These are phyloP conservation scores for Endotricha flammealis DNA, from an alignment of 2,888 invertebrate genomes.

Conservation along the genomic window DNA sequence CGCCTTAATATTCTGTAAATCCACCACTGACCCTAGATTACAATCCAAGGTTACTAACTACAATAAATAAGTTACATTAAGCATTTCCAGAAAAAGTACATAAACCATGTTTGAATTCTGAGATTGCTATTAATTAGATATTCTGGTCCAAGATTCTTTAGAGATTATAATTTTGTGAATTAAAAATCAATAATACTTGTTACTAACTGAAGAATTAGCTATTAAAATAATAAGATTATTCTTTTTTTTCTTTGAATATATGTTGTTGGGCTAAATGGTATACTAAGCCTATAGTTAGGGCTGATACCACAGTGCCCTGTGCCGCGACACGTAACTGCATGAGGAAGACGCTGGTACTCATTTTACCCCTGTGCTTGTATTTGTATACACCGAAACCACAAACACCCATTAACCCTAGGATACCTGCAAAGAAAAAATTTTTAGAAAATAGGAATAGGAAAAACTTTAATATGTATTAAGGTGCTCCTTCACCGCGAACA, in stretches of 20 bases:
- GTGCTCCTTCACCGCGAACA: too few relatives aligned
- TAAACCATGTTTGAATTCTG: constrained; percentile 4
- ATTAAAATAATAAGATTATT: constrained; percentile 23
- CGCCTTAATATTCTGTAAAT: too few relatives aligned
- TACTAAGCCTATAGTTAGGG: constrained; percentile 84
- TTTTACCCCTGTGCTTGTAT: constrained; percentile 84
- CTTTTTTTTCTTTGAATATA: constrained; percentile 54
- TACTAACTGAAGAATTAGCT: background rate
- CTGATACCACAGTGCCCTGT: constrained; percentile 89
- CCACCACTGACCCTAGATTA: too few relatives aligned
- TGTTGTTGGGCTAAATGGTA: constrained; percentile 82
- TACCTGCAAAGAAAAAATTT: constrained; percentile 73
- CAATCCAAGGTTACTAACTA: background rate
- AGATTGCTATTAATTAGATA: constrained; percentile 9
- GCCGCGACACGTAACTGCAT: constrained; percentile 93
- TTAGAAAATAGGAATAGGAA: background rate
- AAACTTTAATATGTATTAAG: too few relatives aligned
- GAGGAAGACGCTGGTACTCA: constrained; percentile 89
- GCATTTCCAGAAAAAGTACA: too few relatives aligned
- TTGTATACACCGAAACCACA: constrained; percentile 85
- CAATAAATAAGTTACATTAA: constrained; percentile 5
- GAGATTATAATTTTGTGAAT: too few relatives aligned
- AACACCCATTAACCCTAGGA: constrained; percentile 82
- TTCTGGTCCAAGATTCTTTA: too few relatives aligned
- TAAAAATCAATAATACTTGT: too few relatives aligned